These are phyloP conservation scores for Alcedo atthis DNA, from an alignment of 2,797 vertebrate genomes.

Conservation along the genomic window DNA sequence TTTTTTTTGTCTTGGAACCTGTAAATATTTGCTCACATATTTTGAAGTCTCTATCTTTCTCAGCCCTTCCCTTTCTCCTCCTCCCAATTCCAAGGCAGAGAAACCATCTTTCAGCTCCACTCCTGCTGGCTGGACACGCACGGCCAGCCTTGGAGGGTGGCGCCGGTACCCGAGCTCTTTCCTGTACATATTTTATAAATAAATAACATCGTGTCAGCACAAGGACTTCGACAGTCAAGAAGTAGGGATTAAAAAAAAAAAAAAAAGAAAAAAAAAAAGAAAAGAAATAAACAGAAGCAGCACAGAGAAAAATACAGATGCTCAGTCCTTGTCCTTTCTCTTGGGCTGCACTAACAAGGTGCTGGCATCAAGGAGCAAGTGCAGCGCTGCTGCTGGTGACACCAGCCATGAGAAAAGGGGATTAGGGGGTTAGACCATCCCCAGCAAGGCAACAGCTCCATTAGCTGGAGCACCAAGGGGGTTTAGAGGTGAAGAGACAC, in stretches of 20 bases:
- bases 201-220: conserved; percentile 25
- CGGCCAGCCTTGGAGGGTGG: neutral
- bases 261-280: neutral
- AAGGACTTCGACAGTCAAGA: conserved; percentile 34
- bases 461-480: neutral
- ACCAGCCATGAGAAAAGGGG: rapidly evolving
- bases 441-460: neutral
- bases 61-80: neutral
- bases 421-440: neutral
- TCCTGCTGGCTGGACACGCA: neutral
- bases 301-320: conserved; percentile 17
- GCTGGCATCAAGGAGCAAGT: neutral
- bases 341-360: neutral
- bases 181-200: conserved; percentile 74
- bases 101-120: neutral
- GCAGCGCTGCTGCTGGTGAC: neutral
- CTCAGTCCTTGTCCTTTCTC: conserved; percentile 27
- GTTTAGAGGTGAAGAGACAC: neutral
- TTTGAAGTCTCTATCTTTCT: conserved; percentile 54
- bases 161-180: neutral
- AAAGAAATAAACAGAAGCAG: conserved; percentile 63
- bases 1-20: conserved; percentile 54
- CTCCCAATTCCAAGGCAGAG: neutral
- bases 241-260: conserved; percentile 35
- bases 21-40: conserved; percentile 65